Evolutionary conservation across 2,888 invertebrate species (phyloP), one percentile per base, ranked within the genome.

Genomic region (Luperina nickerlii): DNA sequence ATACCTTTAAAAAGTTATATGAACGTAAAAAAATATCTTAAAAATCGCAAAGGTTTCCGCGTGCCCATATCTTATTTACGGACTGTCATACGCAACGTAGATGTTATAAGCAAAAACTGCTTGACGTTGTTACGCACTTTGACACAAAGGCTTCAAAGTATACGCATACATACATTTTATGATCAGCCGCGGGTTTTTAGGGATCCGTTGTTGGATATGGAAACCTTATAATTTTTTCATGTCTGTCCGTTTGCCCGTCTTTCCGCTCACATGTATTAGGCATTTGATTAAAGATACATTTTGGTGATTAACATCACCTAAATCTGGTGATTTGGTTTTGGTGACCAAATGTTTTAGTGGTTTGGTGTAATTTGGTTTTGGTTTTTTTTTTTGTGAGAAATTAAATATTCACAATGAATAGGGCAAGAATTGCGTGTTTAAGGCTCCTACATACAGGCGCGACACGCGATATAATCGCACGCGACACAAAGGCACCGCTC

Each of bases 121-220:
- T 62, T 78, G 69, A 88, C 80, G 84, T 84, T 82, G 82, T 76
- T 70, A 81, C 72, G 74, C 74, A 82, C 82, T 88, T 79, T 81
- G 78, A 68, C 68, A 68, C 76, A 79, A 81, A 81, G 76, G 51
- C 51, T 77, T 74, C 73, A 77, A 81, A 72, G 65, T 73, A 75
- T 66, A 71, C 76, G 57, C 57, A 75, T 60, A 72, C 42, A 60
- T 15, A 51, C 48, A 6, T 60, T 27, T 15, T 63, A 24, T 45
- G n/a, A 68, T 76, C 60, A 51, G 27, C 3, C 45, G 45, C 2
- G 20, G 15, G 24, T 62, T 57, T 74, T 77, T 68, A 27, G 38
- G 62, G 6, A 24, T 27, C 45, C 2, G 13, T 8, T 27, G 15
- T 51, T 11, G 20, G 18, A n/a, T 15, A 51, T n/a, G 8, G 0